Conservation (phyloP, 2,797 vertebrate genomes). For the Rhyacichthys aspro region DNA sequence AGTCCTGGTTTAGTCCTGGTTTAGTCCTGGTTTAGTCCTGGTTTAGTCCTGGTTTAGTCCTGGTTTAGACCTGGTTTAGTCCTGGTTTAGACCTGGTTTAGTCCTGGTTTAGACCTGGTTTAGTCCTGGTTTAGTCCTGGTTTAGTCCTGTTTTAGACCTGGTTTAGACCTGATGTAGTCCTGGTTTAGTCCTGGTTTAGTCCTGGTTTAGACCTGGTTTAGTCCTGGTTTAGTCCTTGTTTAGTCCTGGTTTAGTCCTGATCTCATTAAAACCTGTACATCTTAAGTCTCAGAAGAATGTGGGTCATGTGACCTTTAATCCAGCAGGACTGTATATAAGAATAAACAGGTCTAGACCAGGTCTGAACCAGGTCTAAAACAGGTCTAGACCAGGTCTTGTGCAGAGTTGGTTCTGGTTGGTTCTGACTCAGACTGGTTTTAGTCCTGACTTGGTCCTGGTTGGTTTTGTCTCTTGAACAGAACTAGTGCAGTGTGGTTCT, state of each 20-base stretch:
- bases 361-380: not conserved
- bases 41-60: not conserved
- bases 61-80: not conserved
- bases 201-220: not conserved
- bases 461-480: no score
- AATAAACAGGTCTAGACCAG: not conserved
- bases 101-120: not conserved
- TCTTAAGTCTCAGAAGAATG: no score
- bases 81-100: not conserved
- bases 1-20: not conserved
- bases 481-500: no score
- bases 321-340: not conserved
- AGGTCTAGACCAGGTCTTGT: not conserved
- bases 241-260: not conserved
- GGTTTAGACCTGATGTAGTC: not conserved
- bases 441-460: no score
- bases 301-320: no score
- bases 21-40: not conserved
- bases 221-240: not conserved
- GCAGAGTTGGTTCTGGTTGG: no score
- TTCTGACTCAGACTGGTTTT: no score
- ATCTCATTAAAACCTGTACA: not conserved
- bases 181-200: conserved; percentile 1
- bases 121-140: not conserved
- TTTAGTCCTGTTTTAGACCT: not conserved